Base-by-base conservation (phyloP, 2,113 vertebrate genomes). In the Erythrocercus mccallii region DNA sequence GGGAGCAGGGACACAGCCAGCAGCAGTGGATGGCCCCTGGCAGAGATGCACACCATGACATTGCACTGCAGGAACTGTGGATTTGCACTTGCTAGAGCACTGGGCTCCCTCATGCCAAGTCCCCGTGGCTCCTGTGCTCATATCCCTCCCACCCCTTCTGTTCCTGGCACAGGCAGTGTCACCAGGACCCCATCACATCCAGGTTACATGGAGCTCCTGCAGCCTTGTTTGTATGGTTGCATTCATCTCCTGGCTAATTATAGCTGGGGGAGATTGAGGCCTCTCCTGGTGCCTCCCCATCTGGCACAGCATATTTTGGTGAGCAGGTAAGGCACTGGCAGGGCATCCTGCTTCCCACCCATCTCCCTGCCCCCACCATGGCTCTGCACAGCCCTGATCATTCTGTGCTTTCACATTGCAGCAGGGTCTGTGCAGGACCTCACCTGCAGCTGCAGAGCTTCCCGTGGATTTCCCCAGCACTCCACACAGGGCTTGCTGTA, bases 391-490 rank as follows among this genome's bases (percentile, higher is more conserved):
- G 40, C 50, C 76, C 44, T 51, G 37, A 56, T 24, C 8, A 56
- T 24, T 65, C 35, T 66, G 42, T 7, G 8, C 47, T 40, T 37
- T 54, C 53, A 23, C 0, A 0, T 15, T 23, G 44, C 8, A 3
- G 62, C n/a, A 27, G 38, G 14, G 62, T 40, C 53, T 5, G 1
- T 3, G 9, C 68, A 83, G 71, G 68, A 27, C 21, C 57, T 76
- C 53, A 40, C 76, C 80, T 61, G 56, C 6, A 3, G 60, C 83
- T 64, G 47, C 44, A 27, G 30, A 0, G 2, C 37, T 93, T 82
- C 56, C 47, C 37, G 51, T 62, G 85, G 53, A 50, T 71, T 60
- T 73, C 40, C 83, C 83, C 90, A 54, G 37, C 0, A 1, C 31
- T 50, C 72, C 45, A 19, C 35, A 33, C 0, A 0, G 30, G 4